phyloP scores from a whole-genome alignment of 1,140 invertebrate genomes.

The Parapsyche elsis region DNA sequence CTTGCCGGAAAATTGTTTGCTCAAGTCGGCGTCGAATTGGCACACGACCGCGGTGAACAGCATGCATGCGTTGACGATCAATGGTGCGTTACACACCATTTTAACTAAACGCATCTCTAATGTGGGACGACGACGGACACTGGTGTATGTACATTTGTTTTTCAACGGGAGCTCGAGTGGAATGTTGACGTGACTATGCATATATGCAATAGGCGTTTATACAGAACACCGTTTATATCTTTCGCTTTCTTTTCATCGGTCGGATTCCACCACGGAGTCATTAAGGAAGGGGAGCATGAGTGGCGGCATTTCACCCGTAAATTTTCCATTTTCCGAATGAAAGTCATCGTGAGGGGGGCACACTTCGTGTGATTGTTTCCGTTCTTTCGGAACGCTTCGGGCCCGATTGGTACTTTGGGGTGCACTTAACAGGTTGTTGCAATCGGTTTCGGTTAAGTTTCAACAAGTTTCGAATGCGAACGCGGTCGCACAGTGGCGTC shows the following conservation, averaged over 20 bases:
- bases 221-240: too few relatives aligned
- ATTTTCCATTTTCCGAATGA: neutral
- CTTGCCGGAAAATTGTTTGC: neutral
- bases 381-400: neutral
- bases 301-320: too few relatives aligned
- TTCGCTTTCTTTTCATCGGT: too few relatives aligned
- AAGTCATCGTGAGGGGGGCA: neutral
- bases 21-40: neutral
- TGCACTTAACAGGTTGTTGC: constrained; percentile 18
- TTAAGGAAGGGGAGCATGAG: too few relatives aligned
- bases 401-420: neutral
- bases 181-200: too few relatives aligned
- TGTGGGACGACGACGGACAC: too few relatives aligned
- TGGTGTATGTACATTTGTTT: too few relatives aligned
- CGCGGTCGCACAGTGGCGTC: constrained; percentile 29
- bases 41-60: neutral
- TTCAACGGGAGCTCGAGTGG: too few relatives aligned
- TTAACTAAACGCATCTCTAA: neutral
- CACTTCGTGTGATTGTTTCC: neutral
- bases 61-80: neutral
- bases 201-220: too few relatives aligned
- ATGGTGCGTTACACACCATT: neutral
- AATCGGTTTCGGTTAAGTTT: constrained; percentile 13
- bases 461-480: neutral
- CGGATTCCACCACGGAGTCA: too few relatives aligned